These are phyloP conservation scores for Lordiphosa stackelbergi DNA, from an alignment of 1,140 invertebrate species.

Conservation along the genomic window DNA sequence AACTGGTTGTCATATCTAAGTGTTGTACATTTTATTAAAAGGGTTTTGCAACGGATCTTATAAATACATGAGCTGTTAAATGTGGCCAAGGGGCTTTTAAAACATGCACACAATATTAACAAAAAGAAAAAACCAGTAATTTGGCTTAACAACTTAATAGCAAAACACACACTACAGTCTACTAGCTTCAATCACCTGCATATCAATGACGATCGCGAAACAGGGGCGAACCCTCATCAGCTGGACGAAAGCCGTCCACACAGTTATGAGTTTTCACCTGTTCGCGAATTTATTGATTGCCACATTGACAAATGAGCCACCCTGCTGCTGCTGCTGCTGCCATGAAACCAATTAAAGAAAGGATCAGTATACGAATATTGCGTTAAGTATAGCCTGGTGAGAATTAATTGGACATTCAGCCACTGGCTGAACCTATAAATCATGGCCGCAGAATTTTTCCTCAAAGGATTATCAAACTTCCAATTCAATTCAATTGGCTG, in stretches of 20 bases:
- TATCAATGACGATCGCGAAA: conserved; percentile 15
- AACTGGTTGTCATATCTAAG: neutral
- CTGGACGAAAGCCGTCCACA: conserved; percentile 30
- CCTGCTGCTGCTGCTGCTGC: conserved; percentile 24
- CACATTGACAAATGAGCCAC: conserved; percentile 71
- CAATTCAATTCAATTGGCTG: conserved; percentile 41
- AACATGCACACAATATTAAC: conserved; percentile 10
- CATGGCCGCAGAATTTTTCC: conserved; percentile 30
- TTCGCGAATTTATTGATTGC: conserved; percentile 70
- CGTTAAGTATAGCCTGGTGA: conserved; percentile 25
- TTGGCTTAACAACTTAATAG: conserved; percentile 74
- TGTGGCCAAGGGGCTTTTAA: conserved; percentile 41
- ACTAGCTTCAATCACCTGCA: conserved; percentile 30
- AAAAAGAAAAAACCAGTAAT: conserved; percentile 51
- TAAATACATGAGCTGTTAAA: conserved; percentile 66
- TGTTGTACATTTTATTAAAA: conserved; percentile 17
- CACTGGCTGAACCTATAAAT: conserved; percentile 40
- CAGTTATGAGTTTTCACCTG: conserved; percentile 62
- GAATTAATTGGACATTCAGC: conserved; percentile 46
- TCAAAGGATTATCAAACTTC: conserved; percentile 39
- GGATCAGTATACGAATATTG: conserved; percentile 7
- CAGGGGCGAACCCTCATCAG: conserved; percentile 36
- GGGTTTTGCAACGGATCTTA: conserved; percentile 39
- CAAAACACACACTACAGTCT: conserved; percentile 35
- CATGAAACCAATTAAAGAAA: conserved; percentile 68